These are phyloP conservation scores for Deroptyus accipitrinus DNA, from an alignment of 2,113 vertebrate species.

Conservation along the genomic window DNA sequence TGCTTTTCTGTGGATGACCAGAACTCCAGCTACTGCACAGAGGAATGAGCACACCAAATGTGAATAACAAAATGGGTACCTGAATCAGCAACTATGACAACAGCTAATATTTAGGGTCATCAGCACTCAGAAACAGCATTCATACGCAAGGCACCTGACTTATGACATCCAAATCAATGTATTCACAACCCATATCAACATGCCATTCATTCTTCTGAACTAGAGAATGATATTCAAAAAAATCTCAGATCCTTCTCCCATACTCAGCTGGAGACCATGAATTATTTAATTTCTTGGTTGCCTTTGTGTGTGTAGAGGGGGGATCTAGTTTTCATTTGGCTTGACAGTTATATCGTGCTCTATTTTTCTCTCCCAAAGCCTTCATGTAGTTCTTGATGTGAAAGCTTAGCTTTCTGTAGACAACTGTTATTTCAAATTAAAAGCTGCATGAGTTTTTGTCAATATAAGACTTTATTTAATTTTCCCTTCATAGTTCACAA, in stretches of 20 bases:
- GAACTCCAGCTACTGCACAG: not conserved
- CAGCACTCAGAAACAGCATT: conserved; percentile 18
- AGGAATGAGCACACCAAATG: not conserved
- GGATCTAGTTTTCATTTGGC: not conserved
- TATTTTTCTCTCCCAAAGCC: conserved; percentile 25
- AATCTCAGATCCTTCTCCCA: conserved; percentile 9
- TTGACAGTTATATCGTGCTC: conserved; percentile 38
- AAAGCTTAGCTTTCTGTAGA: conserved; percentile 42
- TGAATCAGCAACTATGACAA: not conserved
- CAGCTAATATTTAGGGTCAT: not conserved
- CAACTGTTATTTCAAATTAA: conserved; percentile 55
- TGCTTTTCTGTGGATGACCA: not conserved
- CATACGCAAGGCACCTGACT: not conserved
- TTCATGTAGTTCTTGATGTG: conserved; percentile 40
- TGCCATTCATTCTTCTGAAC: conserved; percentile 19
- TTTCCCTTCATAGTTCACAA: conserved; percentile 67
- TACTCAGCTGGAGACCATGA: conserved; percentile 49
- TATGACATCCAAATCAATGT: conserved; percentile 22
- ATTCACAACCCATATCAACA: conserved; percentile 33
- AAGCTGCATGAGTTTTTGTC: conserved; percentile 52
- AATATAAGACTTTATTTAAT: conserved; percentile 64
- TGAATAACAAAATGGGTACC: not conserved
- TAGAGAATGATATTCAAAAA: conserved; percentile 57
- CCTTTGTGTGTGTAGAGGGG: conserved; percentile 11
- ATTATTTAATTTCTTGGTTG: conserved; percentile 72